Evolutionary conservation across 2,888 invertebrate genomes (phyloP).

Genomic region (Phragmatobia fuliginosa): DNA sequence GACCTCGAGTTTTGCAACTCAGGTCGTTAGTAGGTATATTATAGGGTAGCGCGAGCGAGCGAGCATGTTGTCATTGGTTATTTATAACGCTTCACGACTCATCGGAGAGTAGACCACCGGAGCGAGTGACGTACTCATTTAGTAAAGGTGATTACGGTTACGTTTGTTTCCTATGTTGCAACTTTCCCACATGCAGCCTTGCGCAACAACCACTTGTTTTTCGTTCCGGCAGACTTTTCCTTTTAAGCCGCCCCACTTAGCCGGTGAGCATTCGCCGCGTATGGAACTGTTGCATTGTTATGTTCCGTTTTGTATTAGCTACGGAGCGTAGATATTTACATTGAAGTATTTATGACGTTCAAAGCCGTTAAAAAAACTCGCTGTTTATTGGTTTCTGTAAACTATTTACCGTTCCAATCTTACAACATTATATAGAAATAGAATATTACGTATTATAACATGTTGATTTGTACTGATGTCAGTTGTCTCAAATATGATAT

Average conservation of each 20-base stretch:
- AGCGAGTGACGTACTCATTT: slow-evolving; percentile 72
- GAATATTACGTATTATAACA: neutral
- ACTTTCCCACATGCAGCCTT: slow-evolving; percentile 84
- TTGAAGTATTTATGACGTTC: slow-evolving; percentile 41
- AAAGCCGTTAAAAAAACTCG: slow-evolving; percentile 19
- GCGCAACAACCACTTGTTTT: slow-evolving; percentile 80
- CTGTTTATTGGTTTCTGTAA: slow-evolving; percentile 24
- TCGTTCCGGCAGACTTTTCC: slow-evolving; percentile 82
- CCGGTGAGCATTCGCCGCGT: slow-evolving; percentile 59
- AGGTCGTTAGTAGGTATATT: slow-evolving; percentile 53
- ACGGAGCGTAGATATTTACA: slow-evolving; percentile 51
- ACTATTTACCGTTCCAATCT: slow-evolving; percentile 12
- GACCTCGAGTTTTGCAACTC: slow-evolving; percentile 79
- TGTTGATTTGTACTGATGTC: neutral
- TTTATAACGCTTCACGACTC: slow-evolving; percentile 78
- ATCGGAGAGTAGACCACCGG: slow-evolving; percentile 60
- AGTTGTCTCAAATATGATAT: neutral
- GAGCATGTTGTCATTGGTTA: slow-evolving; percentile 84
- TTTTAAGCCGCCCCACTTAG: slow-evolving; percentile 70
- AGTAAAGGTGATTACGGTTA: slow-evolving; percentile 64
- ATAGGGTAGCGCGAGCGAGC: slow-evolving; percentile 83
- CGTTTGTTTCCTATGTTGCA: slow-evolving; percentile 76
- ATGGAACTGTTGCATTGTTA: slow-evolving; percentile 65
- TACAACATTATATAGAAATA: slow-evolving; percentile 3
- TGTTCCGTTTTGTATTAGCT: slow-evolving; percentile 61